phyloP scores from a whole-genome alignment of 2,113 vertebrate genomes.

The Nerophis lumbriciformis region DNA sequence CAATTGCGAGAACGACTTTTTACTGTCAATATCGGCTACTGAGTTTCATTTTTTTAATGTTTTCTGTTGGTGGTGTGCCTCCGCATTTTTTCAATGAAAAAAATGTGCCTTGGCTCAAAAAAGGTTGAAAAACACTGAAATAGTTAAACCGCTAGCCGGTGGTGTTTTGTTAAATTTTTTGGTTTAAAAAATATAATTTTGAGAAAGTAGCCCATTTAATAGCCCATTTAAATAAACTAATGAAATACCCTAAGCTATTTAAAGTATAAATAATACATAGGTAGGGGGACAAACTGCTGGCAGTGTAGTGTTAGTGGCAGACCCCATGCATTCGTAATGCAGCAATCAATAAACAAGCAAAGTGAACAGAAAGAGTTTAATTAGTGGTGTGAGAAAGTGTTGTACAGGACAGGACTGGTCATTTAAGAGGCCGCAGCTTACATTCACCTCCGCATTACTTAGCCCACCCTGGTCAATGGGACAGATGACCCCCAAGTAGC shows the following conservation, averaged over 20 bases:
- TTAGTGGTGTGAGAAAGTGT: conserved; percentile 38
- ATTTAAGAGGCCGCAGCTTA: neutral
- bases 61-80: too few relatives aligned
- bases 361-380: conserved; percentile 38
- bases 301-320: conserved; percentile 23
- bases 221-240: neutral
- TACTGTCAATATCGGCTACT: too few relatives aligned
- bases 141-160: too few relatives aligned
- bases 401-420: conserved; percentile 12
- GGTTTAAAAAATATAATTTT: too few relatives aligned
- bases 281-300: conserved; percentile 9
- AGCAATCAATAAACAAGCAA: conserved; percentile 46
- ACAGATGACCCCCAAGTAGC: neutral
- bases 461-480: neutral
- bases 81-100: too few relatives aligned
- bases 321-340: conserved; percentile 19
- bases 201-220: too few relatives aligned
- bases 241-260: conserved; percentile 1
- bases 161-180: too few relatives aligned
- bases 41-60: too few relatives aligned
- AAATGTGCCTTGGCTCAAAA: too few relatives aligned
- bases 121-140: too few relatives aligned
- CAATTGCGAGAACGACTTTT: too few relatives aligned
- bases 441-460: neutral
- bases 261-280: conserved; percentile 6